Percentiles rank a stretch among this genome's conserved stretches.
Conservation (phyloP, 2,797 vertebrate genomes). For the Molossus molossus region DNA sequence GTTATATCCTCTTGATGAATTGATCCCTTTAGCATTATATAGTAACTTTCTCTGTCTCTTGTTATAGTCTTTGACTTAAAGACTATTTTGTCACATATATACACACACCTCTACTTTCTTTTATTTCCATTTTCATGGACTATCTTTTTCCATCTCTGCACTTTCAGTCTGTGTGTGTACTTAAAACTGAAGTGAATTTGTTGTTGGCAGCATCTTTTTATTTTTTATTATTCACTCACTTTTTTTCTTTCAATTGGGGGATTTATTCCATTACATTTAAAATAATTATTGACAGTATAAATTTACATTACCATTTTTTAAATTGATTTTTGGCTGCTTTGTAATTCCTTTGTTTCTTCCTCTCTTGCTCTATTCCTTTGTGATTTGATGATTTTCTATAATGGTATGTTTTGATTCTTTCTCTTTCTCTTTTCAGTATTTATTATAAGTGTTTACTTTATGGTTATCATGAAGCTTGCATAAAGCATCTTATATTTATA, state of each 20-base stretch:
- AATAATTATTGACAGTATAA: not conserved
- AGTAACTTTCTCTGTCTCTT: not conserved
- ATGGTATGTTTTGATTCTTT: not conserved
- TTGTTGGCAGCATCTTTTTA: not conserved
- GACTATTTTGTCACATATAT: not conserved
- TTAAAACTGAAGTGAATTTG: constrained; percentile 18
- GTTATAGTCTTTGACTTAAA: not conserved
- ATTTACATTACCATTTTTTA: not conserved
- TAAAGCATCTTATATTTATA: constrained; percentile 26
- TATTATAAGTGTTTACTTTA: constrained; percentile 3
- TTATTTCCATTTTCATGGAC: not conserved
- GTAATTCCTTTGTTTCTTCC: not conserved
- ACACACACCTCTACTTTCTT: not conserved
- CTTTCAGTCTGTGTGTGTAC: not conserved
- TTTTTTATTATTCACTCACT: not conserved
- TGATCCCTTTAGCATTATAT: not conserved
- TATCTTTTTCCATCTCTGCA: not conserved
- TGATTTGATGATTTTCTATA: not conserved
- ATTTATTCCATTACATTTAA: not conserved
- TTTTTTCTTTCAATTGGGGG: not conserved
- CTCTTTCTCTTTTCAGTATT: not conserved
- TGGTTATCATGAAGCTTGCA: not conserved
- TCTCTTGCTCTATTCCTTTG: not conserved
- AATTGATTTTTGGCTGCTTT: not conserved
- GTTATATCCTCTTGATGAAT: not conserved